Evolutionary conservation across 1,140 invertebrate genomes (phyloP), one percentile per base, ranked within the genome.

Genomic region (Notospermus geniculatus): DNA sequence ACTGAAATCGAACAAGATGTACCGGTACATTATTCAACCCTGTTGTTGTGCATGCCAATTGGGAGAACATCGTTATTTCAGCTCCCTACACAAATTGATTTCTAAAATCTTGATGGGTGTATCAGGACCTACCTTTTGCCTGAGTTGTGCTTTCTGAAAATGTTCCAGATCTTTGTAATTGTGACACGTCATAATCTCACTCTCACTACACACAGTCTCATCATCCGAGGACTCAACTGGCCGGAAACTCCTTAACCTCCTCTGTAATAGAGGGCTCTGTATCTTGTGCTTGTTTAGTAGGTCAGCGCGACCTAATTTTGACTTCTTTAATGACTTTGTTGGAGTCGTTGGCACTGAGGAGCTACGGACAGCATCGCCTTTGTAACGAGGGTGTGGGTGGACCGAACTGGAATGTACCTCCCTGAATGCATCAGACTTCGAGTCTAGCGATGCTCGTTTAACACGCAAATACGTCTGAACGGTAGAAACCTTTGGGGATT

Each of bases 101-200:
- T 36, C 32, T 15, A 36, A 36, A 4, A 36, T 36, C 5, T 36
- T 36, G n/a, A n/a, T n/a, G n/a, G n/a, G n/a, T n/a, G n/a, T 15
- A 36, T 4, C 11, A 4, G 4, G 4, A 36, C 30, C 27, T 77
- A 95, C 93, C 88, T 96, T 95, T 78, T 96, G 93, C 68, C 91
- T 87, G 32, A 96, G 85, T 73, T 95, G 93, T 41, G 91, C 90
- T 82, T 96, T 96, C 78, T 97, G 94, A 78, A 96, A 95, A 54
- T 90, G 93, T 83, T 97, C 93, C 59, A 96, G 84, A 80, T 96
- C 91, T 62, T 88, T 87, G 75, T 92, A 95, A 80, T 89, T 90
- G 61, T 87, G 65, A 36, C 62, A 86, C 71, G 77, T 88, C 76
- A 77, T 91, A 13, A 76, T 72, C 55, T 81, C 79, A 27, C 74